phyloP scores from a whole-genome alignment of 2,113 vertebrate species.

The Ahaetulla prasina region DNA sequence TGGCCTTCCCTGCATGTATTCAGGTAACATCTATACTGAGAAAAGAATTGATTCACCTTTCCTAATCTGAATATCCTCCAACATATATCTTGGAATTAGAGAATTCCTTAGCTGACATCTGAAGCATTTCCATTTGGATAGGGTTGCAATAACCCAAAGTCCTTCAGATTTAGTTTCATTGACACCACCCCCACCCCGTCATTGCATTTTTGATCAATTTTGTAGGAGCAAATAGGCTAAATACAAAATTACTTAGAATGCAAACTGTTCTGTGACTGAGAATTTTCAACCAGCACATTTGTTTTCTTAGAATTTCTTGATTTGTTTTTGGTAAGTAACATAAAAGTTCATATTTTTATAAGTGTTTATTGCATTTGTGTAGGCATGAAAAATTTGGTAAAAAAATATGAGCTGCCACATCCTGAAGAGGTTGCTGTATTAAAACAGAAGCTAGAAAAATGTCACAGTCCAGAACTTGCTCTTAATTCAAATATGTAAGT shows the following conservation, averaged over 20 bases:
- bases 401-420: conserved; percentile 84
- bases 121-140: not conserved
- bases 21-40: not conserved
- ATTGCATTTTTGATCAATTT: not conserved
- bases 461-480: conserved; percentile 79
- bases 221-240: not conserved
- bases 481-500: conserved; percentile 77
- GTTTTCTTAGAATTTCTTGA: not conserved
- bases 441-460: conserved; percentile 89
- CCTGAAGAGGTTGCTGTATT: conserved; percentile 76
- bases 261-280: not conserved
- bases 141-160: not conserved
- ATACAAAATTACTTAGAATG: not conserved
- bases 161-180: not conserved
- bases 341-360: not conserved
- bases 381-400: conserved; percentile 88
- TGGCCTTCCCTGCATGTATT: not conserved
- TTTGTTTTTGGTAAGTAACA: not conserved
- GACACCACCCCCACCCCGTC: not conserved
- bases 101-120: not conserved
- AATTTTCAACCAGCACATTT: not conserved
- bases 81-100: not conserved
- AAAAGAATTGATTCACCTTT: not conserved
- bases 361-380: not conserved
- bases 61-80: not conserved